Base-by-base conservation (phyloP, 2,888 invertebrate genomes). In the Scaptomyza tumidula region DNA sequence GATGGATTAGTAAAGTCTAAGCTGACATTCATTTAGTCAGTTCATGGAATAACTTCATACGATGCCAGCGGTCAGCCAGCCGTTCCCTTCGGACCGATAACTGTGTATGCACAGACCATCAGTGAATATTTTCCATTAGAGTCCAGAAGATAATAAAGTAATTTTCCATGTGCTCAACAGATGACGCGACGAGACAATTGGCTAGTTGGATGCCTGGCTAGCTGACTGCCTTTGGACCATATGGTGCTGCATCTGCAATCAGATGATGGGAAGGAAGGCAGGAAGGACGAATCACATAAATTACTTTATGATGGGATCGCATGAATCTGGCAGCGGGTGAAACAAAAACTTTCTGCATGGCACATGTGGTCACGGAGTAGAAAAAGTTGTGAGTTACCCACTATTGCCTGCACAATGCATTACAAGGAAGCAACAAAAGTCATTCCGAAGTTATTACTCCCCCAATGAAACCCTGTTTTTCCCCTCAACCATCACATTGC, bases 391-490 rank as follows among this genome's bases (percentile, higher is more conserved):
- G 70, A 70, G 58, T 54, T 67, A 3, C 43, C 57, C 61, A 49
- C 45, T 33, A 24, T 39, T 61, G 65, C 55, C 67, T 16, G 49
- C 59, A 70, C 87, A 79, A 79, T 85, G 71, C 83, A 77, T 79
- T 75, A 68, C 71, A 66, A 63, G 74, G 72, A 86, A 81, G 73
- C 84, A 79, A 77, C 89, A 84, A 84, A 85, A 85, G 87, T 85
- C 89, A 88, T 85, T 85, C 71, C 75, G 71, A 87, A 88, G 85
- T 88, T 85, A 88, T 88, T 86, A 86, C 68, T 66, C 53, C 73
- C 44, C 62, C 56, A 46, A 29, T 35, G 14, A 24, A 16, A 9
- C 56, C 24, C 49, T 19, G 33, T 33, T 2, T 16, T 16, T 19
- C 9, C 48, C 33, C 27, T 37, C 24, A 14, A 10, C 24, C 27